A percentile compares a stretch with the other conserved stretches of the same genome.
Evolutionary conservation across 2,888 invertebrate species (phyloP).

Genomic region (Brachynemurus nebulosus): DNA sequence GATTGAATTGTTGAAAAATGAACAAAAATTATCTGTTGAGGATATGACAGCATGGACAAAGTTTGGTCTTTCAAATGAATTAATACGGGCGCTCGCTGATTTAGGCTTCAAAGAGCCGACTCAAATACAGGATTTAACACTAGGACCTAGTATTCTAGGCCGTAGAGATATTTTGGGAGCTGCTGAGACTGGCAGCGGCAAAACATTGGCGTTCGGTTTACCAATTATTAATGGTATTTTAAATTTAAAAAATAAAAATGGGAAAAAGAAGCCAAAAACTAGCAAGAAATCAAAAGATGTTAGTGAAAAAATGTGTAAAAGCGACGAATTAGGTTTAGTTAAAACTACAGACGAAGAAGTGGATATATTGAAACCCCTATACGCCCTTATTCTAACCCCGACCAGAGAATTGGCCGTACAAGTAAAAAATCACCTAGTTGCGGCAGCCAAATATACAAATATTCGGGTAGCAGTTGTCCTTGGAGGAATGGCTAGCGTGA

Average conservation of each 20-base stretch:
- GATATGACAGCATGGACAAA: conserved; percentile 49
- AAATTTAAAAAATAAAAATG: conserved; percentile 45
- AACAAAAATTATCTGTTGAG: conserved; percentile 27
- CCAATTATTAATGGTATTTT: conserved; percentile 82
- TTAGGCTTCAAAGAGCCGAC: conserved; percentile 73
- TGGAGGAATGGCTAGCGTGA: conserved; percentile 88
- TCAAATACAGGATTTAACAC: conserved; percentile 66
- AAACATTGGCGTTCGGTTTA: conserved; percentile 94
- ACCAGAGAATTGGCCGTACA: conserved; percentile 95
- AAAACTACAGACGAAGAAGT: conserved; percentile 6
- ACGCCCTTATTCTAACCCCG: conserved; percentile 83
- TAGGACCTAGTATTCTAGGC: conserved; percentile 78
- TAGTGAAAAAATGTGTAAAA: background rate
- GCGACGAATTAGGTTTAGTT: background rate
- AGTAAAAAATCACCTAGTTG: conserved; percentile 71
- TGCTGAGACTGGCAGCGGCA: conserved; percentile 97
- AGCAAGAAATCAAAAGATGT: conserved; percentile 9
- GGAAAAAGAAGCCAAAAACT: background rate
- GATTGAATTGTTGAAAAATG: conserved; percentile 10
- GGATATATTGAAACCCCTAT: conserved; percentile 39
- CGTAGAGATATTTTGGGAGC: conserved; percentile 88
- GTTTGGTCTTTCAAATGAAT: conserved; percentile 50
- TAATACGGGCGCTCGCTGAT: conserved; percentile 61
- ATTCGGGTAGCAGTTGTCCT: conserved; percentile 70
- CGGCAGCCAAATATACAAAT: conserved; percentile 65